These are phyloP conservation scores for Euura saliciscinereae DNA, from an alignment of 1,140 invertebrate species.

Conservation along the genomic window DNA sequence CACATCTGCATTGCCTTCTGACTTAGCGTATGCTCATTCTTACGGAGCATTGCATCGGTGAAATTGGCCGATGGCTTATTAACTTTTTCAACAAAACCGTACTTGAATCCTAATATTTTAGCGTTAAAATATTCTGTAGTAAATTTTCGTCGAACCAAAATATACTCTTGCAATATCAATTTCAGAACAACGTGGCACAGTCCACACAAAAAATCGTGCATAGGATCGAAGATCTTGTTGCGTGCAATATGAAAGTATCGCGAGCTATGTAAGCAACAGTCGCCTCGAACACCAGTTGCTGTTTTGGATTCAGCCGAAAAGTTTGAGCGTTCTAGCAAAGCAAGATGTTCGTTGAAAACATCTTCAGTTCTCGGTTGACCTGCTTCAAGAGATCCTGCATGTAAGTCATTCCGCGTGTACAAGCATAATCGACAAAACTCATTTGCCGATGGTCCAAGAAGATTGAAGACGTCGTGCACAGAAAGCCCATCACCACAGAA, in stretches of 20 bases:
- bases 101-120: conserved; percentile 29
- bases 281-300: conserved; percentile 24
- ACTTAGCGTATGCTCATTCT: not conserved
- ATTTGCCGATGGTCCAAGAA: conserved; percentile 30
- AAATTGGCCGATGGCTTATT: conserved; percentile 40
- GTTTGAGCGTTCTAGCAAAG: conserved; percentile 13
- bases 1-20: conserved; percentile 28
- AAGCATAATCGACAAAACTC: conserved; percentile 32
- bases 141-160: conserved; percentile 21
- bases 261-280: conserved; percentile 25
- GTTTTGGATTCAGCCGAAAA: conserved; percentile 20
- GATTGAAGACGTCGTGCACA: conserved; percentile 31
- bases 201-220: conserved; percentile 32
- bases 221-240: conserved; percentile 32
- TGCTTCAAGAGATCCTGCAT: not conserved
- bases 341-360: conserved; percentile 21
- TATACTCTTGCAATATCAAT: conserved; percentile 24
- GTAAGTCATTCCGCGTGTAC: conserved; percentile 28
- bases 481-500: conserved; percentile 32
- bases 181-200: conserved; percentile 28
- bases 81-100: conserved; percentile 29
- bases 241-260: conserved; percentile 29
- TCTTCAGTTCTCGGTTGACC: conserved; percentile 18
- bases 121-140: conserved; percentile 27
- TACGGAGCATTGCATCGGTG: conserved; percentile 16